Conservation (phyloP, 2,113 vertebrate genomes). For the Periophthalmus modestus region DNA sequence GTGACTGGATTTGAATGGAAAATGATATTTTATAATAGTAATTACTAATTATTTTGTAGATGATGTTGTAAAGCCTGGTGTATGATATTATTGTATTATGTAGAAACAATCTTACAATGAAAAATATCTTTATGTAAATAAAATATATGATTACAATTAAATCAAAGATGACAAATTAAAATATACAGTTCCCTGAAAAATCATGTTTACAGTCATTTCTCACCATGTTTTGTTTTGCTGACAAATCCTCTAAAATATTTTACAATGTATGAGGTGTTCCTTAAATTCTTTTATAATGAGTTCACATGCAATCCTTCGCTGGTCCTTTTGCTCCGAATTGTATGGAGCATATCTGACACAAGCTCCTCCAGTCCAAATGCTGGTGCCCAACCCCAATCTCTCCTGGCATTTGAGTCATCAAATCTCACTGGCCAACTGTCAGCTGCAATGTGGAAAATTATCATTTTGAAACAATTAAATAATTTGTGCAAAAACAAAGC, state of each 20-base stretch:
- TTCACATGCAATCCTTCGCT: conserved; percentile 61
- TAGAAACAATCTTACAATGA: conserved; percentile 9
- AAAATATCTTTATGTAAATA: conserved; percentile 32
- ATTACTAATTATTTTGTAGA: neutral
- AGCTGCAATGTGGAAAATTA: conserved; percentile 54
- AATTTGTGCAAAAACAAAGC: neutral
- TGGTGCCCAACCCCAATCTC: conserved; percentile 77
- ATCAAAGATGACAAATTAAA: conserved; percentile 61
- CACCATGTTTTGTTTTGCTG: conserved; percentile 26
- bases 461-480: neutral
- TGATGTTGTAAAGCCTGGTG: neutral
- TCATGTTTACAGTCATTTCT: conserved; percentile 14
- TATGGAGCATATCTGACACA: conserved; percentile 74
- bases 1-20: neutral
- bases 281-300: conserved; percentile 34
- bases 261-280: conserved; percentile 19
- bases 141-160: conserved; percentile 24
- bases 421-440: conserved; percentile 81
- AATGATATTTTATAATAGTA: neutral
- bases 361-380: conserved; percentile 68
- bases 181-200: conserved; percentile 73
- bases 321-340: conserved; percentile 63
- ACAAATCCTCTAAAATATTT: conserved; percentile 4
- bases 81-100: neutral
- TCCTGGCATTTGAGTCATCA: conserved; percentile 77